A percentile compares a stretch with the other conserved stretches of the same genome.
phyloP scores from a whole-genome alignment of 2,888 invertebrate species.

The Zhuqinia jingwanae region DNA sequence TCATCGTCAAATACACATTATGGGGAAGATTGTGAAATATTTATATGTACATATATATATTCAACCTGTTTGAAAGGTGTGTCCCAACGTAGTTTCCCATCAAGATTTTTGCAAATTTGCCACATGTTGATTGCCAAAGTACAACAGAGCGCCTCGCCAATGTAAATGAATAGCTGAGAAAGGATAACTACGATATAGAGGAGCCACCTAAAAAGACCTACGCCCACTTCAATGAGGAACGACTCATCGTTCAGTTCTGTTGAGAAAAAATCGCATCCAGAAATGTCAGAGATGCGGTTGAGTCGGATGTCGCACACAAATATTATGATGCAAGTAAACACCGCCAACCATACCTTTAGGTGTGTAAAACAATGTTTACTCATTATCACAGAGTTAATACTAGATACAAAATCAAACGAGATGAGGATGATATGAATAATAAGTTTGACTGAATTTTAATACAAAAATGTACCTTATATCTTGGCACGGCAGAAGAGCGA shows the following conservation, averaged over 20 bases:
- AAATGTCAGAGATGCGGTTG: neutral
- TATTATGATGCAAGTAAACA: neutral
- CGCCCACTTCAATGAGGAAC: neutral
- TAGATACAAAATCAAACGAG: no score
- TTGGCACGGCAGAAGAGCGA: neutral
- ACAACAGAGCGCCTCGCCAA: slow-evolving; percentile 39
- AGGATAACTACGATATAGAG: neutral
- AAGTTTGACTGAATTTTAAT: no score
- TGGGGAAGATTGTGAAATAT: neutral
- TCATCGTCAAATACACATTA: no score
- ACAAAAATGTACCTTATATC: slow-evolving; percentile 8
- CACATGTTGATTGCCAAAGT: slow-evolving; percentile 42
- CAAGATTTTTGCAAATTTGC: slow-evolving; percentile 50
- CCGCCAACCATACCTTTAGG: slow-evolving; percentile 5
- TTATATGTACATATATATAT: no score
- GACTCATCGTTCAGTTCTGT: neutral
- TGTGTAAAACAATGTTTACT: no score
- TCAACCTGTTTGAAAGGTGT: slow-evolving; percentile 46
- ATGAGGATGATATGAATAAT: no score
- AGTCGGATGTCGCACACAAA: slow-evolving; percentile 14
- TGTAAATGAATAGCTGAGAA: slow-evolving; percentile 24
- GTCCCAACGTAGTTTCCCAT: neutral
- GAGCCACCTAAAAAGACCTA: neutral
- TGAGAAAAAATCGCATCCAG: neutral
- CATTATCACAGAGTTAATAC: no score